These are phyloP conservation scores for Sinotaia quadrata DNA, from an alignment of 2,888 invertebrate species.

Conservation along the genomic window DNA sequence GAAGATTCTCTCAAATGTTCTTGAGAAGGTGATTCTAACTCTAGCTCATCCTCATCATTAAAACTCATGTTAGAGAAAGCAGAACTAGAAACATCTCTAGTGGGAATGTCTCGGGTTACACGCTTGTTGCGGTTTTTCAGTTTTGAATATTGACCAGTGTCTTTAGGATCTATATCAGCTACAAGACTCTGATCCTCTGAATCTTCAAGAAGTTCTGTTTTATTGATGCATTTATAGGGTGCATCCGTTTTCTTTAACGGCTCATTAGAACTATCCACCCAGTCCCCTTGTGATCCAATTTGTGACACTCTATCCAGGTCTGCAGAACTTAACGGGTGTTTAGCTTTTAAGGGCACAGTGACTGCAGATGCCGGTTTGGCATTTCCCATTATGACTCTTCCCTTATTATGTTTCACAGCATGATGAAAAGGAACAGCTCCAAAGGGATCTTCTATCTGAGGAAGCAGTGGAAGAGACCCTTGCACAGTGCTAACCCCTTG, in stretches of 20 bases:
- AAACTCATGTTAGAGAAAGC: conserved; percentile 68
- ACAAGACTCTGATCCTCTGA: conserved; percentile 29
- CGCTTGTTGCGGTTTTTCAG: conserved; percentile 31
- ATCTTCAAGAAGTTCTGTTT: conserved; percentile 29
- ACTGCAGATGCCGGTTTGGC: conserved; percentile 7
- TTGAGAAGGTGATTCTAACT: conserved; percentile 29
- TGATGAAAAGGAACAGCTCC: conserved; percentile 57
- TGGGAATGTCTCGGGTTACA: conserved; percentile 25
- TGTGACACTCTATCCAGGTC: background rate
- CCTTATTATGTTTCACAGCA: conserved; percentile 33
- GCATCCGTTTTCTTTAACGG: background rate
- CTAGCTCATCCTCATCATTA: conserved; percentile 58
- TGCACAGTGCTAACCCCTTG: conserved; percentile 4
- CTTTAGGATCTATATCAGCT: conserved; percentile 13
- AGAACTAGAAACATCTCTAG: conserved; percentile 51
- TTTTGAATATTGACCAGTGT: conserved; percentile 34
- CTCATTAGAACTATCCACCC: background rate
- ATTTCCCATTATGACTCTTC: conserved; percentile 11
- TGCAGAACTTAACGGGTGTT: background rate
- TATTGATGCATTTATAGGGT: background rate
- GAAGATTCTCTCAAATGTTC: conserved; percentile 11
- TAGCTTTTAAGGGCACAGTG: conserved; percentile 26
- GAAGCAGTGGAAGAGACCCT: background rate
- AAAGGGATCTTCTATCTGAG: conserved; percentile 53
- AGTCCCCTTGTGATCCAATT: background rate